Evolutionary conservation across 2,888 invertebrate species (phyloP), one percentile per base, ranked within the genome.

Genomic region (Phanerotoma sp.): DNA sequence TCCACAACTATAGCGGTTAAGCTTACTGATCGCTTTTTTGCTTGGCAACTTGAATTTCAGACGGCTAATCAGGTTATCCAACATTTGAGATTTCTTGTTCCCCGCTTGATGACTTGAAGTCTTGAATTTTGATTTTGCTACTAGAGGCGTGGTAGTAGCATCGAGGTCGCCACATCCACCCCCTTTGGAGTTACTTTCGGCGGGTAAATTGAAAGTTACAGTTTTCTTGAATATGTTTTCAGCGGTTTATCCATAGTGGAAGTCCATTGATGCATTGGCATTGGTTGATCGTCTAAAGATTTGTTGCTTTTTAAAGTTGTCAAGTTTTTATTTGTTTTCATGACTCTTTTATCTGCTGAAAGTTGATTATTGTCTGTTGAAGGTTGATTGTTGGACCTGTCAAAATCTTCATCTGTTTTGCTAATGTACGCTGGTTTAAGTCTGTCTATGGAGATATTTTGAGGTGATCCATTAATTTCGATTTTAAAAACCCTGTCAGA

Each of bases 361-460:
- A 7, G 1, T 25, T 7, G 25, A 25, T 25, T 25, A 25, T 25
- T 25, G 5, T 3, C 9, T 40, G 40, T 40, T 15, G 37, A 15
- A 2, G 16, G 16, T 37, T 25, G 25, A 25, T 25, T 25, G 5
- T 15, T 37, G 9, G 37, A 15, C 1, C 10, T 37, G 4, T 15
- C 37, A 15, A 16, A 10, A 4, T 37, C 37, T 16, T 15, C 30
- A 15, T 55, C 48, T 15, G 49, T 35, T 22, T 45, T 50, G 1
- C 10, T 33, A 20, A 51, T 10, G 16, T 51, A 51, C 1, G 51
- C 56, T 6, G 51, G 51, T 32, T 56, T 51, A 3, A 56, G 21
- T 3, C 35, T 22, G 7, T 51, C 51, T 4, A 48, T 16, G 11
- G 47, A 56, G 10, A 47, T 33, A 5, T 25, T 42, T 25, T 51